A percentile compares a stretch with the other conserved stretches of the same genome.
Conservation (phyloP, 2,797 vertebrate genomes). For the Takifugu rubripes region DNA sequence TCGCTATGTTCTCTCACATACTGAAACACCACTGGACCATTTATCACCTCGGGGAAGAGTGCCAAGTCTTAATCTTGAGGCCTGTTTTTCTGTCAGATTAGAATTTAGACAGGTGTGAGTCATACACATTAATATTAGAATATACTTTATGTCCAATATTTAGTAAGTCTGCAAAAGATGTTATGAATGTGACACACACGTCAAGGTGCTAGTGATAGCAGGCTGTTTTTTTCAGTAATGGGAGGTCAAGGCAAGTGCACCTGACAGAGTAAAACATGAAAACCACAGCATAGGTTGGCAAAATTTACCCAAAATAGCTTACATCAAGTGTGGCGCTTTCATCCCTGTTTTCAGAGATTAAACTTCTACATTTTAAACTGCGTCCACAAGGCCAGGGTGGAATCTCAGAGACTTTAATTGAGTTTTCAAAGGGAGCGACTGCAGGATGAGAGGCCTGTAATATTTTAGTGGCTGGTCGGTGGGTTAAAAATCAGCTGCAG, state of each 20-base stretch:
- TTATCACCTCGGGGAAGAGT: too few relatives aligned
- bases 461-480: slow-evolving; percentile 12
- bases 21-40: too few relatives aligned
- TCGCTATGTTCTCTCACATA: too few relatives aligned
- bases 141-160: neutral
- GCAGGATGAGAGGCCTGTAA: slow-evolving; percentile 14
- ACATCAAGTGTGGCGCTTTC: too few relatives aligned
- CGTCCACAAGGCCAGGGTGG: slow-evolving; percentile 8
- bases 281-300: neutral
- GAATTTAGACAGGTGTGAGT: too few relatives aligned
- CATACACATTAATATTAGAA: neutral
- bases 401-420: slow-evolving; percentile 1
- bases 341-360: neutral
- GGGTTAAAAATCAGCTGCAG: slow-evolving; percentile 12
- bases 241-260: neutral
- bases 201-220: too few relatives aligned
- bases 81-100: too few relatives aligned
- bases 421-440: slow-evolving; percentile 17
- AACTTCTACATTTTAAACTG: slow-evolving; percentile 3
- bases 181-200: too few relatives aligned
- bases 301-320: slow-evolving; percentile 1
- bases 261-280: slow-evolving; percentile 2
- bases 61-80: too few relatives aligned
- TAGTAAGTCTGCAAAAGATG: neutral
- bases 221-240: slow-evolving; percentile 1